Evolutionary conservation across 2,113 vertebrate species (phyloP).

Genomic region (Sphyrna mokarran): DNA sequence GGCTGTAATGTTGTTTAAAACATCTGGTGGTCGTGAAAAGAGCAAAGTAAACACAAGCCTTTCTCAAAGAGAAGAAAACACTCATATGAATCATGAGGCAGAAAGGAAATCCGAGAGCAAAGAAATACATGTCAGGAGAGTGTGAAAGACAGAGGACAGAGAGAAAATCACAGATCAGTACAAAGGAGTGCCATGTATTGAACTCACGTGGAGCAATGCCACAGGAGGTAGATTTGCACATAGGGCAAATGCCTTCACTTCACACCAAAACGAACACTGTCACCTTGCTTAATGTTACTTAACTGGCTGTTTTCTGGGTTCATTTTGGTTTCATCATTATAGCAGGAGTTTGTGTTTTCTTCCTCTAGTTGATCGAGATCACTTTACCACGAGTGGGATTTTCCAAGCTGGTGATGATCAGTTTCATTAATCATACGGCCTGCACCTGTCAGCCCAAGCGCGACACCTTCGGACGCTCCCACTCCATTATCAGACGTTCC

Average conservation of each 20-base stretch:
- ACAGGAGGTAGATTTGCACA: not conserved
- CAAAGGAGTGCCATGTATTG: not conserved
- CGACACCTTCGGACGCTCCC: not conserved
- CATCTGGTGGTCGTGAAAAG: not conserved
- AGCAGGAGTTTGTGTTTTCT: not conserved
- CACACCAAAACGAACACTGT: not conserved
- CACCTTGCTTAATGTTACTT: not conserved
- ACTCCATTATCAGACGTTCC: slow-evolving; percentile 29
- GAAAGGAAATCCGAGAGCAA: not conserved
- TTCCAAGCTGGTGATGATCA: not conserved
- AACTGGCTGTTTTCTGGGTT: not conserved
- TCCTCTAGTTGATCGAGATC: slow-evolving; percentile 18
- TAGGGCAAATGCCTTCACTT: not conserved
- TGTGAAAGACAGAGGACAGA: not conserved
- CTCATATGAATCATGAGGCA: not conserved
- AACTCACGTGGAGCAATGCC: not conserved
- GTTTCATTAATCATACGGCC: slow-evolving; percentile 23
- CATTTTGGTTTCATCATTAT: not conserved
- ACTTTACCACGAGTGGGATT: not conserved
- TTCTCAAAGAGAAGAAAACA: not conserved
- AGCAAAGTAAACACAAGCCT: not conserved
- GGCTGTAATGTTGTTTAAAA: too few species aligned
- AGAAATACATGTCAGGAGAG: not conserved
- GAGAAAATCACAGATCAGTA: not conserved
- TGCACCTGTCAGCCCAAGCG: slow-evolving; percentile 5